Evolutionary conservation across 1,140 invertebrate genomes (phyloP).

Genomic region (Brachionus manjavacas): DNA sequence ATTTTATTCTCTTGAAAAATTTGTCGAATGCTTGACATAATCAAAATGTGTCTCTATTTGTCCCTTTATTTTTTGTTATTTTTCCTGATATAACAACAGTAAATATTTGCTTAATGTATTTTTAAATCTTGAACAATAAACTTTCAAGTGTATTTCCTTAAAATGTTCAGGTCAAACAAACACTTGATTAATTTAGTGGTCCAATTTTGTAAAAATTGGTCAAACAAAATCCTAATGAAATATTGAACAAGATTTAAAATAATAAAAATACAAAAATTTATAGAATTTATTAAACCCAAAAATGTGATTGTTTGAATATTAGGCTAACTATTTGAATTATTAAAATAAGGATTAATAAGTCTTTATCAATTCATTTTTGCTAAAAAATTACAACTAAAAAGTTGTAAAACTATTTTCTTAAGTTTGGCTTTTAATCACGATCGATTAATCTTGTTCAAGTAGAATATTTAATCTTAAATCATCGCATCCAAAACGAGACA

Average conservation of each 20-base stretch:
- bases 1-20: not conserved
- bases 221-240: slow-evolving; percentile 3
- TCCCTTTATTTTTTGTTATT: not conserved
- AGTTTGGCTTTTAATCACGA: not conserved
- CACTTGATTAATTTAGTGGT: not conserved
- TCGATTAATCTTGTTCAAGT: slow-evolving; percentile 21
- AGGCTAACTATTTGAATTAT: slow-evolving; percentile 4
- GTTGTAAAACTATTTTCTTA: not conserved
- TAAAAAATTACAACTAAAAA: not conserved
- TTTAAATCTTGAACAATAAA: not conserved
- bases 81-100: not conserved
- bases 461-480: slow-evolving; percentile 18
- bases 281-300: slow-evolving; percentile 3
- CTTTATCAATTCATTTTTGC: not conserved
- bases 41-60: not conserved
- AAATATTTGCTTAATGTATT: not conserved
- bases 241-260: not conserved
- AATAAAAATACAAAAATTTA: not conserved
- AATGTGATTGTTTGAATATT: slow-evolving; percentile 6
- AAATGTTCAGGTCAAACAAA: not conserved
- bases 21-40: not conserved
- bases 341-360: not conserved
- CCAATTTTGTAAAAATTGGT: not conserved
- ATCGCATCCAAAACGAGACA: not conserved
- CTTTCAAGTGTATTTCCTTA: slow-evolving; percentile 6